Percentiles rank a stretch among this genome's conserved stretches.
These are phyloP conservation scores for Drosophila eugracilis DNA, from an alignment of 1,140 invertebrate species.

Conservation along the genomic window DNA sequence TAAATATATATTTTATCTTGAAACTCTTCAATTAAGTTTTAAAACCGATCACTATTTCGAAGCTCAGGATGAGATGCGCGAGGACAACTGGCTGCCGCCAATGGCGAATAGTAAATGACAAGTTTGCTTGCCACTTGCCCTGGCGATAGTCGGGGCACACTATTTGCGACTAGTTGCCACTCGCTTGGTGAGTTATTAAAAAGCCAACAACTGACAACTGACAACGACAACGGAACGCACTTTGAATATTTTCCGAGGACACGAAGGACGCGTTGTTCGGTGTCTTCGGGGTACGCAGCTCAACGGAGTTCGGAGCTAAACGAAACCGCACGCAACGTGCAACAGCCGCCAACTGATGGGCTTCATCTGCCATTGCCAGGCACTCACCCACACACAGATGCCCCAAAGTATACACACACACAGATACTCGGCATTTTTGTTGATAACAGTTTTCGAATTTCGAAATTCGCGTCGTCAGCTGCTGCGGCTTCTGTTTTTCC, in stretches of 20 bases:
- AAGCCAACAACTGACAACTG: conserved; percentile 36
- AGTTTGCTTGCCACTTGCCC: conserved; percentile 34
- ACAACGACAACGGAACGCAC: conserved; percentile 45
- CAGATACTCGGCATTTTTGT: conserved; percentile 44
- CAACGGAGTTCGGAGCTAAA: conserved; percentile 34
- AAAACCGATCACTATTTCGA: conserved; percentile 19
- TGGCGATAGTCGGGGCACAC: conserved; percentile 40
- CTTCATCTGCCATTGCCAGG: conserved; percentile 61
- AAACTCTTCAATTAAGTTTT: conserved; percentile 4
- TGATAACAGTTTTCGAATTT: conserved; percentile 80
- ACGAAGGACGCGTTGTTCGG: conserved; percentile 26
- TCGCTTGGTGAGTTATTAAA: conserved; percentile 44
- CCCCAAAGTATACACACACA: conserved; percentile 9
- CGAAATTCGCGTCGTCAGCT: conserved; percentile 69
- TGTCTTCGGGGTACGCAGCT: conserved; percentile 60
- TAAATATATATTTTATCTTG: not conserved
- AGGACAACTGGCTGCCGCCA: conserved; percentile 60
- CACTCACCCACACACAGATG: conserved; percentile 39
- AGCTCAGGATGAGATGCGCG: conserved; percentile 20
- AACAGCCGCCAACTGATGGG: conserved; percentile 80
- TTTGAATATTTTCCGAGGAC: conserved; percentile 60
- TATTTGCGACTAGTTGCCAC: conserved; percentile 43
- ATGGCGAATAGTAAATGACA: conserved; percentile 63
- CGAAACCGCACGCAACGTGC: conserved; percentile 78
- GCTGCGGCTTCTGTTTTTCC: conserved; percentile 50